A percentile compares a stretch with the other conserved stretches of the same genome.
Conservation (phyloP, 2,113 vertebrate species). For the Oryzias woworae region DNA sequence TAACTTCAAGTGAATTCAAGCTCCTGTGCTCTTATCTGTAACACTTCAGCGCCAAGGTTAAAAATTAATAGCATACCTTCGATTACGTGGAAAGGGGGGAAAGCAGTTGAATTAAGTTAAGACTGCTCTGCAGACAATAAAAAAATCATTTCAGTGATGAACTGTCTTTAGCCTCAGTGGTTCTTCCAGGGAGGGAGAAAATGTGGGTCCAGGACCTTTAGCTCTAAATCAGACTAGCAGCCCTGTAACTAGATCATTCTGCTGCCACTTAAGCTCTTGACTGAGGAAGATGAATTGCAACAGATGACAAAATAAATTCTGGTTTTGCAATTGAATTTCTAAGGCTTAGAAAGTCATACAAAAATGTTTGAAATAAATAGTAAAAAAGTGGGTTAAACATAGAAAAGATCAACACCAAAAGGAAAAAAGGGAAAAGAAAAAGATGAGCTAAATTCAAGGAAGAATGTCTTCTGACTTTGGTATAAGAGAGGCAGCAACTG, state of each 20-base stretch:
- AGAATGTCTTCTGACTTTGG: too few species aligned
- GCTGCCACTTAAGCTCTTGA: conserved; percentile 4
- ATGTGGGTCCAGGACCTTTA: conserved; percentile 28
- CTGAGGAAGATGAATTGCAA: conserved; percentile 24
- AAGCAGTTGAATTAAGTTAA: conserved; percentile 31
- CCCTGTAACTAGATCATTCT: conserved; percentile 33
- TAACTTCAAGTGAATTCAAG: neutral
- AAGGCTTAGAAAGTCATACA: conserved; percentile 2
- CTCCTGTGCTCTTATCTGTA: neutral
- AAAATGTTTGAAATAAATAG: neutral
- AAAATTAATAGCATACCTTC: conserved; percentile 39
- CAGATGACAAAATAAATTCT: conserved; percentile 41
- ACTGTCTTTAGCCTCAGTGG: conserved; percentile 6
- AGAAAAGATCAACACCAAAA: too few species aligned
- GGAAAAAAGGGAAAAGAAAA: too few species aligned
- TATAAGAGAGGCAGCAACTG: too few species aligned
- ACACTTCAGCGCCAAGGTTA: conserved; percentile 24
- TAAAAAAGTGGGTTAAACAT: conserved; percentile 8
- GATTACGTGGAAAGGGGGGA: conserved; percentile 4
- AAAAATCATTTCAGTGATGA: conserved; percentile 33
- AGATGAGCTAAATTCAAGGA: too few species aligned
- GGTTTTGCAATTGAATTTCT: conserved; percentile 2
- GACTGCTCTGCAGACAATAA: conserved; percentile 23
- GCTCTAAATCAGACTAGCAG: conserved; percentile 50
- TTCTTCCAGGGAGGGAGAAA: conserved; percentile 18